These are phyloP conservation scores for Drosophila lacicola DNA, from an alignment of 2,888 invertebrate species.

Conservation along the genomic window DNA sequence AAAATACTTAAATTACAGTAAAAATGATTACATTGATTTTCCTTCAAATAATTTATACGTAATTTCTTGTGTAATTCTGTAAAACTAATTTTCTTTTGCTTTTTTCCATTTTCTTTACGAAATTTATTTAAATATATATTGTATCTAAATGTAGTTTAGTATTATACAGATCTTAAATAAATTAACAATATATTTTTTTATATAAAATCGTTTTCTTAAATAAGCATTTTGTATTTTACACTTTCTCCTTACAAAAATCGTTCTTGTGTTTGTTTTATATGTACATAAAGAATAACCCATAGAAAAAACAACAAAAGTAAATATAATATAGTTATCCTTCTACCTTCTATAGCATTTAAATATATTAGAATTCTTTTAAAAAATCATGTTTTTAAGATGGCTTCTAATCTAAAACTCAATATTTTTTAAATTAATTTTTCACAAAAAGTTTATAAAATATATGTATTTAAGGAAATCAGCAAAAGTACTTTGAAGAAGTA, in stretches of 20 bases:
- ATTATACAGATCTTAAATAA: constrained; percentile 51
- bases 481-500: too few relatives aligned
- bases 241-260: constrained; percentile 25
- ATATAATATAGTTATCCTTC: constrained; percentile 14
- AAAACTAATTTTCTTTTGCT: constrained; percentile 17
- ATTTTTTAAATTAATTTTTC: neutral
- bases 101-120: constrained; percentile 36
- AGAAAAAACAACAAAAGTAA: constrained; percentile 31
- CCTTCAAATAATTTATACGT: constrained; percentile 66
- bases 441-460: too few relatives aligned
- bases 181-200: constrained; percentile 47
- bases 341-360: constrained; percentile 19
- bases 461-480: too few relatives aligned
- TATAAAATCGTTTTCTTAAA: constrained; percentile 64
- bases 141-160: constrained; percentile 37
- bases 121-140: constrained; percentile 25
- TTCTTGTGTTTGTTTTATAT: constrained; percentile 20
- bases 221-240: constrained; percentile 50
- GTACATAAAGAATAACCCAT: constrained; percentile 27
- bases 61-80: constrained; percentile 53
- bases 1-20: constrained; percentile 53
- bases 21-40: constrained; percentile 64
- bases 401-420: constrained; percentile 4
- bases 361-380: constrained; percentile 3
- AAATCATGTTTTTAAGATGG: neutral